Conservation (phyloP, 1,140 invertebrate species). For the Palaemon carinicauda region DNA sequence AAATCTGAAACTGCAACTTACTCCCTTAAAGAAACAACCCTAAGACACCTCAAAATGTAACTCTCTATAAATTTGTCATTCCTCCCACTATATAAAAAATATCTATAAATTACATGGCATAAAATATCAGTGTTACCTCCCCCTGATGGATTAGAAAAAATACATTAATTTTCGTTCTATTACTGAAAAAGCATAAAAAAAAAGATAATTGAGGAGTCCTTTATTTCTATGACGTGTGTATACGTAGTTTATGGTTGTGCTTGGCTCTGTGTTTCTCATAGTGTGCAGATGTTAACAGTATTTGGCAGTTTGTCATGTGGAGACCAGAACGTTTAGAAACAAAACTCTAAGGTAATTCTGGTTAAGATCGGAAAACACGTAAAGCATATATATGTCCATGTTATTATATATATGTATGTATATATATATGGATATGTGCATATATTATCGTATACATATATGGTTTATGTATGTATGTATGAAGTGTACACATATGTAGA, state of each 20-base stretch:
- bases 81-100: slow-evolving; percentile 37
- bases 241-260: slow-evolving; percentile 36
- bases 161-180: slow-evolving; percentile 28
- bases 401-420: too few relatives aligned
- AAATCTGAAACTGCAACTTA: background rate
- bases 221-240: slow-evolving; percentile 32
- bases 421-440: too few relatives aligned
- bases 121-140: slow-evolving; percentile 55
- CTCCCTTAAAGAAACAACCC: slow-evolving; percentile 1
- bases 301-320: slow-evolving; percentile 37
- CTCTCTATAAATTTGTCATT: slow-evolving; percentile 50
- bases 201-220: background rate
- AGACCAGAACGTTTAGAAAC: slow-evolving; percentile 19
- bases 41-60: slow-evolving; percentile 50
- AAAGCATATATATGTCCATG: background rate
- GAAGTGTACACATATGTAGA: too few relatives aligned
- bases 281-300: slow-evolving; percentile 39
- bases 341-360: slow-evolving; percentile 31
- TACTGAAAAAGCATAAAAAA: slow-evolving; percentile 18
- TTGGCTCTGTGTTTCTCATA: slow-evolving; percentile 35
- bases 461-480: background rate
- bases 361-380: too few relatives aligned
- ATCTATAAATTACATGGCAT: slow-evolving; percentile 50
- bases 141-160: slow-evolving; percentile 40
- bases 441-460: background rate